phyloP scores from a whole-genome alignment of 2,113 vertebrate genomes.

The Sceloporus tristichus region DNA sequence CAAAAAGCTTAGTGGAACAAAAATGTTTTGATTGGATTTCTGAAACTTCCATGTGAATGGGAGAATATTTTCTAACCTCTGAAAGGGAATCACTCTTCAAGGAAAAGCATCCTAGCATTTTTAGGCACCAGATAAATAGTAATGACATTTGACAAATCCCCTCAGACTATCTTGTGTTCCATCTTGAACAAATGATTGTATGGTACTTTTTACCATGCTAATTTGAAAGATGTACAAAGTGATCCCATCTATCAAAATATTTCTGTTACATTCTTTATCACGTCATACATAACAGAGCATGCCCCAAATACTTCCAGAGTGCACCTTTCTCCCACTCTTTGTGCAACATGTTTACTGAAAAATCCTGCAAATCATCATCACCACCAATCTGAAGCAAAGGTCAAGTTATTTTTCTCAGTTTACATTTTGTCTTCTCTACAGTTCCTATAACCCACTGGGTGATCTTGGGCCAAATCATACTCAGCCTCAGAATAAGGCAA shows the following conservation, averaged over 20 bases:
- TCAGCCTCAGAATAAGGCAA: too few relatives aligned
- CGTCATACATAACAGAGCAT: neutral
- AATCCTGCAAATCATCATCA: neutral
- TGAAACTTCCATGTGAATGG: neutral
- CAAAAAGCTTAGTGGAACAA: neutral
- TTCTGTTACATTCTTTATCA: neutral
- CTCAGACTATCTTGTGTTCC: neutral
- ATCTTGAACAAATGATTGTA: neutral
- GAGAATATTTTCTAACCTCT: neutral
- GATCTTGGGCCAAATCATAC: too few relatives aligned
- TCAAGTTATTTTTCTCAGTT: neutral
- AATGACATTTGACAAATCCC: neutral
- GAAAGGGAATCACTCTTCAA: neutral
- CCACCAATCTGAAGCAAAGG: neutral
- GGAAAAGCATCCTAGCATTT: neutral
- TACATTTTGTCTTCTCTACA: neutral
- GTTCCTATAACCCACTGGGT: too few relatives aligned
- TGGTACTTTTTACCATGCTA: neutral
- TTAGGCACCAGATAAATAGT: neutral
- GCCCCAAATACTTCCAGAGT: neutral
- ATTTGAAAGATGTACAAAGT: neutral
- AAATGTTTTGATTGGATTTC: neutral
- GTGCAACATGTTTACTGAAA: neutral
- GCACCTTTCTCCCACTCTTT: neutral
- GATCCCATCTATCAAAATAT: neutral